Percentiles rank a stretch among this genome's conserved stretches.
Evolutionary conservation across 1,140 invertebrate species (phyloP).

Genomic region (Orchesella cincta): DNA sequence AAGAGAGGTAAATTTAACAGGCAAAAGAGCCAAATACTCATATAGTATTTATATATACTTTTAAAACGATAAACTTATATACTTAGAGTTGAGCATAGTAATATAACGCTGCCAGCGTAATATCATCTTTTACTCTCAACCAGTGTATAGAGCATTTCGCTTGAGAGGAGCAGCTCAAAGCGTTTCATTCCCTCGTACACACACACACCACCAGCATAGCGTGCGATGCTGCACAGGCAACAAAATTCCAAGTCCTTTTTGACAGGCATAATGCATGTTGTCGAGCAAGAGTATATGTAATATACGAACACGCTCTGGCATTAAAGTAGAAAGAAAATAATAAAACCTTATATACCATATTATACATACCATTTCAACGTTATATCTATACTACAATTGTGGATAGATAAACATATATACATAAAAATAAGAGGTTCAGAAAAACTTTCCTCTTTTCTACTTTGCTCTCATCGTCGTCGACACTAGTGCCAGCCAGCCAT

Average conservation of each 20-base stretch:
- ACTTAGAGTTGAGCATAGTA: neutral
- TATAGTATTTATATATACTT: no score
- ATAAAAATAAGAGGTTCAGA: neutral
- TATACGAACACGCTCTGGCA: neutral
- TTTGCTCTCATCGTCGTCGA: neutral
- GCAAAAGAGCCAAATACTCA: neutral
- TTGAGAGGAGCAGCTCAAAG: neutral
- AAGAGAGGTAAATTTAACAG: neutral
- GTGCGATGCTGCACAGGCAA: no score
- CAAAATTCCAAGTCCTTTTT: slow-evolving; percentile 16
- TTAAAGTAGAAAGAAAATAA: neutral
- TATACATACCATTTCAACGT: neutral
- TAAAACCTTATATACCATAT: no score
- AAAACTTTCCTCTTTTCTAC: slow-evolving; percentile 14
- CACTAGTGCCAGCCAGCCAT: neutral
- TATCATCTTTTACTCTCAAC: neutral
- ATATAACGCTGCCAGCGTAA: neutral
- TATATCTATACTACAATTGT: neutral
- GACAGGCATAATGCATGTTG: slow-evolving; percentile 14
- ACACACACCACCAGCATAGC: neutral
- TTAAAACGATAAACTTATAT: no score
- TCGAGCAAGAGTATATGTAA: neutral
- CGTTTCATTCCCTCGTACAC: neutral
- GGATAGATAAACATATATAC: neutral
- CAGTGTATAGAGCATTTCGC: neutral